These are phyloP conservation scores for Allygus modestus DNA, from an alignment of 2,888 invertebrate genomes.

Conservation along the genomic window DNA sequence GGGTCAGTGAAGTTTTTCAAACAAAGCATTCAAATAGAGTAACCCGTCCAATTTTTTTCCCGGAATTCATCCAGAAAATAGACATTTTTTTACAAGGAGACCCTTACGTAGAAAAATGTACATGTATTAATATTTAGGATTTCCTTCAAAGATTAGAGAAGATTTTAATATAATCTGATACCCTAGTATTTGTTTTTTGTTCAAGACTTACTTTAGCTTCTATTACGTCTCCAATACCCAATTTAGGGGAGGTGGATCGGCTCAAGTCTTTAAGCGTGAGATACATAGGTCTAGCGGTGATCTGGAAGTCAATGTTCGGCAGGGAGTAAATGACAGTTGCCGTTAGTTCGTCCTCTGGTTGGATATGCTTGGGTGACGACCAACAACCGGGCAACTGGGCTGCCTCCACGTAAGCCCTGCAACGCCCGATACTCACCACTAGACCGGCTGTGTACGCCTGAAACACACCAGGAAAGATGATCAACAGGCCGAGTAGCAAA, in stretches of 20 bases:
- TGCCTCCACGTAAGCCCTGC: conserved; percentile 62
- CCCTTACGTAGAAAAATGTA: too few species aligned
- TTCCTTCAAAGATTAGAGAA: too few species aligned
- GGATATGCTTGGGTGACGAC: conserved; percentile 52
- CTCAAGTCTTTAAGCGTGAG: conserved; percentile 35
- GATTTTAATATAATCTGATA: too few species aligned
- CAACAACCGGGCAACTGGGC: conserved; percentile 61
- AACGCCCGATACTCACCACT: conserved; percentile 48
- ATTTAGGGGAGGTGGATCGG: neutral
- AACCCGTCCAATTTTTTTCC: too few species aligned
- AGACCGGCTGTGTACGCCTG: conserved; percentile 42
- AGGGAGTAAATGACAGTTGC: conserved; percentile 65
- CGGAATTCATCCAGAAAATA: too few species aligned
- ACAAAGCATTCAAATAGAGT: too few species aligned
- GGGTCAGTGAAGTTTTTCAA: too few species aligned
- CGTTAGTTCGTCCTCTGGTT: conserved; percentile 53
- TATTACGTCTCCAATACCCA: neutral
- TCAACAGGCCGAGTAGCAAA: too few species aligned
- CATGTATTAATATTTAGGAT: too few species aligned
- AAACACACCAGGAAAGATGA: neutral
- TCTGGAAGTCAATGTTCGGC: conserved; percentile 59
- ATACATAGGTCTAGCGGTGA: neutral
- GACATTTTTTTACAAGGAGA: too few species aligned
- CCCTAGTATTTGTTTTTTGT: too few species aligned
- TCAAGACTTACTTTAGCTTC: neutral